Evolutionary conservation across 2,797 vertebrate genomes (phyloP).

Genomic region (Oreochromis mossambicus): DNA sequence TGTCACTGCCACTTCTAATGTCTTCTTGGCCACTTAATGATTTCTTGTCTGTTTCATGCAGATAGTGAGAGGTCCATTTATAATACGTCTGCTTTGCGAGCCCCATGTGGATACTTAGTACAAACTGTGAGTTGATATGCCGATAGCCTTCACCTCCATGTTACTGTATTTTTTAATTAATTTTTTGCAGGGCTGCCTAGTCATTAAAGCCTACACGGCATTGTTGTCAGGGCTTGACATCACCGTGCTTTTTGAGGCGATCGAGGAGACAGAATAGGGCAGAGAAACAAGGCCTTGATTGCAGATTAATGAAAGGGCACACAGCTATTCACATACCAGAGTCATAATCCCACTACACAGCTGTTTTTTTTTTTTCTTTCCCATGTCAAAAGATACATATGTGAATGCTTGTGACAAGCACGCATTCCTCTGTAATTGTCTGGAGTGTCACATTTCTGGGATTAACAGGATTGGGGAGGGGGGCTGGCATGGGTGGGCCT

Average conservation of each 20-base stretch:
- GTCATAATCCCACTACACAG: slow-evolving; percentile 34
- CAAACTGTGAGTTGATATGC: slow-evolving; percentile 58
- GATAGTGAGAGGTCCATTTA: slow-evolving; percentile 49
- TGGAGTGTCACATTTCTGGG: slow-evolving; percentile 70
- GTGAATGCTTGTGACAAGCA: slow-evolving; percentile 38
- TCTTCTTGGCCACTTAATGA: slow-evolving; percentile 35
- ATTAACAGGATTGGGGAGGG: slow-evolving; percentile 52
- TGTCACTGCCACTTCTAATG: slow-evolving; percentile 11
- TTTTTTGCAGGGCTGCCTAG: slow-evolving; percentile 14
- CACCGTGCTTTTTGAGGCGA: background rate
- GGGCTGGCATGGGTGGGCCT: slow-evolving; percentile 3
- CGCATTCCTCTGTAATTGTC: slow-evolving; percentile 58
- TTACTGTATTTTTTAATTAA: slow-evolving; percentile 31
- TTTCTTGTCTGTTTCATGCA: slow-evolving; percentile 51
- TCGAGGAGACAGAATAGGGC: background rate
- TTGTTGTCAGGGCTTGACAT: slow-evolving; percentile 8
- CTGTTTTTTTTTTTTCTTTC: background rate
- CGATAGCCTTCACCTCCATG: slow-evolving; percentile 44
- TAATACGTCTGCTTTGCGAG: slow-evolving; percentile 20
- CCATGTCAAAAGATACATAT: slow-evolving; percentile 41
- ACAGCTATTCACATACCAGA: slow-evolving; percentile 48
- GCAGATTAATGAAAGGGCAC: slow-evolving; percentile 48
- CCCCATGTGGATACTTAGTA: slow-evolving; percentile 38
- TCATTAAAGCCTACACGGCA: slow-evolving; percentile 33
- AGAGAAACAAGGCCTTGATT: slow-evolving; percentile 48